Base-by-base conservation (phyloP, 2,797 vertebrate species). In the Paramormyrops hopkinsi region DNA sequence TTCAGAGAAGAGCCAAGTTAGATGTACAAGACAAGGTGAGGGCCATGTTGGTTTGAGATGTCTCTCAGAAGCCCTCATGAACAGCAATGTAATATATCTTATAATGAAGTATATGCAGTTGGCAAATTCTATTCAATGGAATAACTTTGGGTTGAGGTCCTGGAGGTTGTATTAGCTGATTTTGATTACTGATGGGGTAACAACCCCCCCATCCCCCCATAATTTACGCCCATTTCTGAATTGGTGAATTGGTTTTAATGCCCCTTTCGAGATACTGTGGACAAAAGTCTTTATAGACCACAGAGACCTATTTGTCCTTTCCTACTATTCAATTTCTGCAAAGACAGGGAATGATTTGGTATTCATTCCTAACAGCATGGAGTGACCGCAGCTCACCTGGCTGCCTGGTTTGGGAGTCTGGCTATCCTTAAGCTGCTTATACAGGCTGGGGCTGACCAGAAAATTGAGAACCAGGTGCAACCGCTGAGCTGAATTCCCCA, bases 381-480 rank as follows among this genome's bases (percentile, higher is more conserved):
- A 1, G 94, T 99, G 90, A 96, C 96, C 46, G 95, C 96, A 87
- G 93, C 97, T 93, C 98, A 98, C 94, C 94, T 98, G 33, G 97
- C 97, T 46, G 97, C 97, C 91, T 99, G 97, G 97, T 96, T 97
- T 93, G 97, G 97, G 91, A 97, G 96, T 94, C 94, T 98, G 73
- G 94, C 97, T 88, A 96, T 98, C 91, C 92, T 97, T 93, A 95
- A 96, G 91, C 94, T 97, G 93, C 94, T 99, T 59, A 96, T 99
- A 89, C 96, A 96, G 93, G 95, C 96, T 90, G 98, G 98, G 0
- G 97, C 96, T 51, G 97, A 98, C 90, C 97, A 96, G 94, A 98
- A 95, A 94, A 94, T 92, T 92, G 94, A 95, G 89, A 97, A 96
- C 3, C 91, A 92, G 93, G 96, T 96, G 90, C 90, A 89, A 53